Conservation (phyloP, 2,113 vertebrate species). For the Seriola quinqueradiata region DNA sequence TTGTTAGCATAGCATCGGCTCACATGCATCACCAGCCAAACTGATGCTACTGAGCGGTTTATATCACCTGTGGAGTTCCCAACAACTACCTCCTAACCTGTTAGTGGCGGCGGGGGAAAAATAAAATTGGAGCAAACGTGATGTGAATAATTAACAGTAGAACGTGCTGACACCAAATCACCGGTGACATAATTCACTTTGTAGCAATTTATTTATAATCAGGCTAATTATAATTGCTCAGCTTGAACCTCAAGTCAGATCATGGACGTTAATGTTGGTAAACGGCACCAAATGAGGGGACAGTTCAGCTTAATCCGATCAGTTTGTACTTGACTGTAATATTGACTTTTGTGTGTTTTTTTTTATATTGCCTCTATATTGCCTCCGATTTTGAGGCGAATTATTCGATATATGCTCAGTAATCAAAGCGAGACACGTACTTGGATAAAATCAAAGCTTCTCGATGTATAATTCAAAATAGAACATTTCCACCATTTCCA, state of each 20-base stretch:
- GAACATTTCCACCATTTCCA: neutral
- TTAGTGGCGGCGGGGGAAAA: neutral
- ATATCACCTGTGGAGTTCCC: neutral
- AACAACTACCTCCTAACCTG: neutral
- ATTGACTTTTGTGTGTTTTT: neutral
- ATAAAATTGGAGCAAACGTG: neutral
- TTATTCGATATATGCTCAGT: neutral
- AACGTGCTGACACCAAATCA: conserved; percentile 20
- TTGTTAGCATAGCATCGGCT: neutral
- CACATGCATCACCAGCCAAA: neutral
- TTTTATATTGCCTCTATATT: neutral
- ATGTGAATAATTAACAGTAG: conserved; percentile 40
- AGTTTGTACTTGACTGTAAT: neutral
- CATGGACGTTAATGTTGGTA: neutral
- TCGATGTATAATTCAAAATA: neutral
- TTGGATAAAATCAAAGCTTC: neutral
- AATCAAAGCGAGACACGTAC: neutral
- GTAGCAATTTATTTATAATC: conserved; percentile 34
- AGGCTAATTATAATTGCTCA: conserved; percentile 47
- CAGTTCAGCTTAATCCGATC: neutral
- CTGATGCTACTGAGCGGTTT: neutral
- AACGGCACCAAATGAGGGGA: neutral
- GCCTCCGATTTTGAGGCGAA: conserved; percentile 4
- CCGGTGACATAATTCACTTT: conserved; percentile 33
- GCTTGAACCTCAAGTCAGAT: neutral